A percentile compares a stretch with the other conserved stretches of the same genome.
Conservation (phyloP, 2,797 vertebrate species). For the Crocodylus rhombifer region DNA sequence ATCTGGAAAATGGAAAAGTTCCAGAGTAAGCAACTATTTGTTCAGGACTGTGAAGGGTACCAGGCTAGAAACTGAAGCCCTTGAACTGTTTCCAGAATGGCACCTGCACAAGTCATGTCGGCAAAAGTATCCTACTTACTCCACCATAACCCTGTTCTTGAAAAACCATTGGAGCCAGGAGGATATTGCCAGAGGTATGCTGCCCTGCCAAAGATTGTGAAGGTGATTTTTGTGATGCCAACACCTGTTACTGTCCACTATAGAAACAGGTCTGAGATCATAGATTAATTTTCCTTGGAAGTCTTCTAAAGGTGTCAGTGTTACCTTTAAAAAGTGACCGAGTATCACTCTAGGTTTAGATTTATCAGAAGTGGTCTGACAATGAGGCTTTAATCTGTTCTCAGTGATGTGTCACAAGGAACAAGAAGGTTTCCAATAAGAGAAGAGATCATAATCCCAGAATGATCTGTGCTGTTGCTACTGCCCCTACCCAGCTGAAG, state of each 20-base stretch:
- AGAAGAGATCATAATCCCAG: not conserved
- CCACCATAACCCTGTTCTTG: not conserved
- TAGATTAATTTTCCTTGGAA: not conserved
- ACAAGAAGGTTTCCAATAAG: not conserved
- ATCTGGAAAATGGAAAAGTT: not conserved
- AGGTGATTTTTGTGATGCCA: not conserved
- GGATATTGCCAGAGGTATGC: not conserved
- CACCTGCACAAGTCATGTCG: not conserved
- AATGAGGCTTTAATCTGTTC: not conserved
- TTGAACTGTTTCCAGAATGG: not conserved
- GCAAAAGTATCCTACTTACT: fast-evolving
- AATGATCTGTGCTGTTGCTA: not conserved
- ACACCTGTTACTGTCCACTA: not conserved
- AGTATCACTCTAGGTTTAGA: not conserved
- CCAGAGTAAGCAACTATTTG: not conserved
- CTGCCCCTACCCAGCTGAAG: not conserved
- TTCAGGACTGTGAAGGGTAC: not conserved
- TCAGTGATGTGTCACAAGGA: not conserved
- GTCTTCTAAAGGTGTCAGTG: not conserved
- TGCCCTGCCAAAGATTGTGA: not conserved
- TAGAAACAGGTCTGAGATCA: not conserved
- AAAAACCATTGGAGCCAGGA: not conserved
- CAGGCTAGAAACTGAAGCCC: not conserved
- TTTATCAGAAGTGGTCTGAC: not conserved
- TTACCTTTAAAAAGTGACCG: not conserved